phyloP scores from a whole-genome alignment of 2,113 vertebrate species.

The Macquaria australasica region DNA sequence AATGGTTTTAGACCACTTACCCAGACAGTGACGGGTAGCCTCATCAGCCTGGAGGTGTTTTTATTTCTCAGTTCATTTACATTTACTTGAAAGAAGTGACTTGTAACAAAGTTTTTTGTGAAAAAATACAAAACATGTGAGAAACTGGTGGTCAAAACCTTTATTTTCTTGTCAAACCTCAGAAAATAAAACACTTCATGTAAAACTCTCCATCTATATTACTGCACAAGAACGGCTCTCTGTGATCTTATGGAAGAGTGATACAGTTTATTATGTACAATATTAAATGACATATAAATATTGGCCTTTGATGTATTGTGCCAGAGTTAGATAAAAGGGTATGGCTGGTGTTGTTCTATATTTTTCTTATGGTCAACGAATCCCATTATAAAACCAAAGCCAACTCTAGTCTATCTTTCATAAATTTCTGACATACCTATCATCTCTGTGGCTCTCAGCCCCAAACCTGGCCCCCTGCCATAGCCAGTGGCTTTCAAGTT shows the following conservation, averaged over 20 bases:
- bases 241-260: background rate
- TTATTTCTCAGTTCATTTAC: conserved; percentile 7
- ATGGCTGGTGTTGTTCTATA: background rate
- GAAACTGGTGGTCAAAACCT: background rate
- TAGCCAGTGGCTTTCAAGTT: background rate
- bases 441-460: too few species aligned
- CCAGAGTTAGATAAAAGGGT: background rate
- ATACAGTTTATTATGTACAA: too few species aligned
- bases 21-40: conserved; percentile 9
- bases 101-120: background rate
- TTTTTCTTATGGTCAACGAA: background rate
- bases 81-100: conserved; percentile 6
- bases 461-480: background rate
- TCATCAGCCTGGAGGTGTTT: conserved; percentile 14
- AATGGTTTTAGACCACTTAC: conserved; percentile 46
- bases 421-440: background rate
- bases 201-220: too few species aligned
- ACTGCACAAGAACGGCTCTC: background rate
- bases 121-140: background rate
- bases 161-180: background rate
- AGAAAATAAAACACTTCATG: background rate
- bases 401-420: background rate
- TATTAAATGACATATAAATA: too few species aligned
- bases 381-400: background rate
- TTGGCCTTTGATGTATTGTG: too few species aligned